Conservation (phyloP, 2,888 invertebrate genomes). For the Tribolium freemani region DNA sequence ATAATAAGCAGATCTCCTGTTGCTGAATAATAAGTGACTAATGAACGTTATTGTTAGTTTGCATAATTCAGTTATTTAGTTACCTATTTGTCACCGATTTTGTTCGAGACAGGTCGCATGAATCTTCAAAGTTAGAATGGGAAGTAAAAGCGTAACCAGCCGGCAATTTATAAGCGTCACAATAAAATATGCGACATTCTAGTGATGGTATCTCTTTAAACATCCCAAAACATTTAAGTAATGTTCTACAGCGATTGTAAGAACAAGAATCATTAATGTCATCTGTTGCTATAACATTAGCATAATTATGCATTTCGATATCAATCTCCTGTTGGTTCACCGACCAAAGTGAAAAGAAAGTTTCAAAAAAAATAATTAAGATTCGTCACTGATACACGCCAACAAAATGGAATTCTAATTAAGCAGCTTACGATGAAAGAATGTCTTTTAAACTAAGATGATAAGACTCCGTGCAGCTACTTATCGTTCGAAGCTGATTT, state of each 20-base stretch:
- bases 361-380: constrained; percentile 56
- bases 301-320: constrained; percentile 61
- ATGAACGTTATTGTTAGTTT: constrained; percentile 13
- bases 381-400: constrained; percentile 56
- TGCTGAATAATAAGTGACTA: constrained; percentile 18
- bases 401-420: constrained; percentile 61
- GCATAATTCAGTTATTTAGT: constrained; percentile 26
- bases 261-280: constrained; percentile 60
- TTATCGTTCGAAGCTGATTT: constrained; percentile 58
- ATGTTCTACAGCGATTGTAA: constrained; percentile 49
- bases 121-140: constrained; percentile 30
- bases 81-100: neutral
- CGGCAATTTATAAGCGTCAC: constrained; percentile 52
- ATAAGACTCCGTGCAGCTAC: constrained; percentile 53
- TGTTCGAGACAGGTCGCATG: constrained; percentile 7
- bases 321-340: constrained; percentile 53
- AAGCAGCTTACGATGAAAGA: constrained; percentile 58
- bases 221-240: constrained; percentile 50
- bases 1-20: constrained; percentile 17
- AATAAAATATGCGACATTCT: constrained; percentile 51
- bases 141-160: constrained; percentile 45
- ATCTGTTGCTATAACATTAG: constrained; percentile 59
- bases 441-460: constrained; percentile 54
- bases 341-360: constrained; percentile 36
- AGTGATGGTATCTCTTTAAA: constrained; percentile 49